Evolutionary conservation across 2,888 invertebrate genomes (phyloP), one percentile per base, ranked within the genome.

Genomic region (Serripes groenlandicus): DNA sequence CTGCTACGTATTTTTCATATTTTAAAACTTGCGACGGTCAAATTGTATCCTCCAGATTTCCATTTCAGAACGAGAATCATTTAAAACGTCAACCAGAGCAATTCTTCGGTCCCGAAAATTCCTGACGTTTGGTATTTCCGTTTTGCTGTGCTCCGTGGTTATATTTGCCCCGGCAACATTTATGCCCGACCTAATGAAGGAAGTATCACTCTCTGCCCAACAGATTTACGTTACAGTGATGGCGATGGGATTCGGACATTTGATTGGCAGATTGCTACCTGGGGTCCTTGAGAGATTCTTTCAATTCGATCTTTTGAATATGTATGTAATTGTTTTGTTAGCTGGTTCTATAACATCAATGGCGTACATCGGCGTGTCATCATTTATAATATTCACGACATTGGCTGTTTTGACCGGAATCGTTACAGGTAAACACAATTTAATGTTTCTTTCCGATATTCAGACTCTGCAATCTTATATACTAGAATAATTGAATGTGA

Each of bases 401-500:
- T n/a, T n/a, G n/a, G n/a, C n/a, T n/a, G n/a, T n/a, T n/a, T n/a
- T n/a, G n/a, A n/a, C n/a, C n/a, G n/a, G n/a, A n/a, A n/a, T n/a
- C n/a, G n/a, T n/a, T n/a, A n/a, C n/a, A n/a, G n/a, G n/a, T n/a
- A n/a, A n/a, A n/a, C n/a, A n/a, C n/a, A n/a, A n/a, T n/a, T n/a
- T n/a, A n/a, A n/a, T n/a, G n/a, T n/a, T n/a, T n/a, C n/a, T n/a
- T n/a, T n/a, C n/a, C n/a, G n/a, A n/a, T n/a, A n/a, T n/a, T n/a
- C n/a, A n/a, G n/a, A n/a, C n/a, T n/a, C n/a, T n/a, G n/a, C n/a
- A n/a, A n/a, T n/a, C n/a, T n/a, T n/a, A n/a, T n/a, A n/a, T n/a
- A n/a, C n/a, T n/a, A n/a, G n/a, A n/a, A n/a, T n/a, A 99, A 95
- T 95, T 99, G 92, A 99, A 99, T 94, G 97, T 99, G 0, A 97